phyloP scores from a whole-genome alignment of 2,888 invertebrate species.

The Synergus japonicus region DNA sequence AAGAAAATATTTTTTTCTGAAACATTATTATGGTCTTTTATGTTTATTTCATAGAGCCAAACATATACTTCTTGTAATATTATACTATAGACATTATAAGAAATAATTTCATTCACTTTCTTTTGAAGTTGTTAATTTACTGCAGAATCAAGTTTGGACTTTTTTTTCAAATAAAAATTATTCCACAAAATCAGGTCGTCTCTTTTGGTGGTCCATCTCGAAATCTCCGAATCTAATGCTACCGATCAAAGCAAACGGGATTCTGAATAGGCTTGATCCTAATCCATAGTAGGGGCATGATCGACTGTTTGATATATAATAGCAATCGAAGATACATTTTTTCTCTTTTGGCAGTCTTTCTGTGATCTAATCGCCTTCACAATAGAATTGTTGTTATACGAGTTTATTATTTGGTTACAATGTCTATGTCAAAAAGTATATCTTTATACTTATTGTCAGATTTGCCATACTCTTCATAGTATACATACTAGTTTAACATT shows the following conservation, averaged over 20 bases:
- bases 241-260: neutral
- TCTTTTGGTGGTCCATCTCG: neutral
- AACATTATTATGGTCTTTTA: neutral
- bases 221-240: neutral
- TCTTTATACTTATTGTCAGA: no score
- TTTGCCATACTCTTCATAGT: no score
- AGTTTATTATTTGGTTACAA: neutral
- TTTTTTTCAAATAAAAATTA: neutral
- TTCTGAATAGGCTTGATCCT: neutral
- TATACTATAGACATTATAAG: no score
- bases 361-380: neutral
- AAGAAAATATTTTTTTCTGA: conserved; percentile 1
- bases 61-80: neutral
- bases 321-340: neutral
- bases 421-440: no score
- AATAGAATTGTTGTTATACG: neutral
- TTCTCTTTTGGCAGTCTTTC: neutral
- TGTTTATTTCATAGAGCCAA: neutral
- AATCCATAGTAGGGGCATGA: neutral
- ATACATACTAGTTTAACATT: no score
- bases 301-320: neutral
- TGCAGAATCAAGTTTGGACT: neutral
- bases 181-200: neutral
- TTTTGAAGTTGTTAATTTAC: no score
- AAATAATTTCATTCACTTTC: no score